Evolutionary conservation across 2,888 invertebrate genomes (phyloP).

Genomic region (Mayetiola destructor): DNA sequence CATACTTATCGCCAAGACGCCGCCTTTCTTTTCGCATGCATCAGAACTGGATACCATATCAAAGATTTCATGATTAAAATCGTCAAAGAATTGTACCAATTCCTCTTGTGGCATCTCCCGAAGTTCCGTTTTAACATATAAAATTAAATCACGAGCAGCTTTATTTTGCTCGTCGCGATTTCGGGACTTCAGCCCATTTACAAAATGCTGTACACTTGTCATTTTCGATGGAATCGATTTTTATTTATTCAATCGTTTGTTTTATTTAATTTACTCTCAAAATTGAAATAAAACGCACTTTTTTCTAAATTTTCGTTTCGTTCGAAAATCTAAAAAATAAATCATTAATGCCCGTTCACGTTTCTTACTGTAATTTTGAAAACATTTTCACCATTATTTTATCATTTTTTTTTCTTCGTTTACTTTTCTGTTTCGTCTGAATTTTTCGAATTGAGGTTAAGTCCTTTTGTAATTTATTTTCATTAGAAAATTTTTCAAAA

Average conservation of each 20-base stretch:
- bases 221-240: not conserved
- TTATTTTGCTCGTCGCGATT: constrained; percentile 72
- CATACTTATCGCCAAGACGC: constrained; percentile 79
- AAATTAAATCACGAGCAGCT: constrained; percentile 76
- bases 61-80: constrained; percentile 88
- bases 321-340: too few relatives aligned
- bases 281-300: not conserved
- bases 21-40: constrained; percentile 88
- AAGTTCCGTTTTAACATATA: constrained; percentile 80
- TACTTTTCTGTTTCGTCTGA: too few relatives aligned
- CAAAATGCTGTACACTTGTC: constrained; percentile 60
- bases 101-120: constrained; percentile 84
- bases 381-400: not conserved
- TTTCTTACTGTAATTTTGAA: too few relatives aligned
- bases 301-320: not conserved
- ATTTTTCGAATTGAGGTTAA: not conserved
- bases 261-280: not conserved
- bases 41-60: constrained; percentile 92
- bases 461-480: not conserved
- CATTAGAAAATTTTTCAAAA: not conserved
- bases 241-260: not conserved
- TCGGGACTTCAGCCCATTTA: constrained; percentile 75
- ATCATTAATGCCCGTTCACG: too few relatives aligned
- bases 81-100: constrained; percentile 79
- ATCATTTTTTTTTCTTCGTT: too few relatives aligned